Conservation (phyloP, 2,113 vertebrate species). For the Colossoma macropomum region DNA sequence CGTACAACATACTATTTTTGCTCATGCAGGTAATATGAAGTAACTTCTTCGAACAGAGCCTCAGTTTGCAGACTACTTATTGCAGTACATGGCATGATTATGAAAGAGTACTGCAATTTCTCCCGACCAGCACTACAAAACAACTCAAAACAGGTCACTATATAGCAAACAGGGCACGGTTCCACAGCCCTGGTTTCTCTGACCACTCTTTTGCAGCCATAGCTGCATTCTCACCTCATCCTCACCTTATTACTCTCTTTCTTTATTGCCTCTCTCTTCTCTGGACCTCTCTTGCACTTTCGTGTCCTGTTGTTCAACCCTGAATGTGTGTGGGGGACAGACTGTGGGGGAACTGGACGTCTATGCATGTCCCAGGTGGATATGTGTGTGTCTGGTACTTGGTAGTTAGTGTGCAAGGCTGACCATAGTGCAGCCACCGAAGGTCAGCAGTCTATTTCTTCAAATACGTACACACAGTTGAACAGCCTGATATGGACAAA, state of each 20-base stretch:
- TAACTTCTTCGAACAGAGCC: no score
- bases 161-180: not conserved
- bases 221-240: not conserved
- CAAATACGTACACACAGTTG: not conserved
- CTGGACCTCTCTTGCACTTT: not conserved
- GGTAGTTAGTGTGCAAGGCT: not conserved
- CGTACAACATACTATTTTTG: no score
- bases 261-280: not conserved
- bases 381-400: not conserved
- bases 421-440: not conserved
- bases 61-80: no score
- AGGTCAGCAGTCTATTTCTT: not conserved
- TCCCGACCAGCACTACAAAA: not conserved
- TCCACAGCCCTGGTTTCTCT: not conserved
- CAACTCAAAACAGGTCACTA: not conserved
- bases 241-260: conserved; percentile 6
- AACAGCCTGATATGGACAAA: not conserved
- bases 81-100: no score
- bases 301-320: conserved; percentile 2
- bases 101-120: no score
- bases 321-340: not conserved
- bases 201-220: not conserved
- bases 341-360: not conserved
- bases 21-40: not conserved
- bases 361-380: not conserved